A percentile compares a stretch with the other conserved stretches of the same genome.
These are phyloP conservation scores for Hydrophis major DNA, from an alignment of 2,797 vertebrate species.

Conservation along the genomic window DNA sequence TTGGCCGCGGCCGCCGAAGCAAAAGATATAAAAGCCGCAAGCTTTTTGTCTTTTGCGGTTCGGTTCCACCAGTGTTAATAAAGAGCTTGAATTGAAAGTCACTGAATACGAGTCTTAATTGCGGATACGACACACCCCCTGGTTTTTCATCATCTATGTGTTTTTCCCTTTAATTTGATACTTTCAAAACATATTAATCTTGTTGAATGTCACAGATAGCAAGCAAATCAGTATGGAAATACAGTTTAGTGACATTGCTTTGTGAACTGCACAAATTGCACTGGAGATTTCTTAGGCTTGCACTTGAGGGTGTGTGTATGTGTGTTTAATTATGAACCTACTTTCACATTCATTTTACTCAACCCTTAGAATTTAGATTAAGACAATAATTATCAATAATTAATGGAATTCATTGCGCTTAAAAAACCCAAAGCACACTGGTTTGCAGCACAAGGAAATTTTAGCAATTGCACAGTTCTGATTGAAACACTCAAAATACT, in stretches of 20 bases:
- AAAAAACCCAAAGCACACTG: not conserved
- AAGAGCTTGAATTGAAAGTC: too few relatives aligned
- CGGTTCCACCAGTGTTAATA: too few relatives aligned
- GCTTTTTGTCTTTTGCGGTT: too few relatives aligned
- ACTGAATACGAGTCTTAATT: too few relatives aligned
- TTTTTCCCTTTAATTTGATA: not conserved
- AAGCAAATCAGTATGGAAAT: not conserved
- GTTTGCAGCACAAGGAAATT: slow-evolving; percentile 10
- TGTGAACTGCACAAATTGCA: not conserved
- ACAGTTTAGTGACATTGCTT: not conserved
- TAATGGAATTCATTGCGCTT: slow-evolving; percentile 8
- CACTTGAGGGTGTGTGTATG: not conserved
- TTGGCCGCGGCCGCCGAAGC: too few relatives aligned
- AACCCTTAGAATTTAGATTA: slow-evolving; percentile 15
- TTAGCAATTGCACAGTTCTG: not conserved
- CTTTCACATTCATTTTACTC: slow-evolving; percentile 17
- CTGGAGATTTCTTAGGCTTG: not conserved
- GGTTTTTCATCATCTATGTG: not conserved
- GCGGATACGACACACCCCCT: too few relatives aligned
- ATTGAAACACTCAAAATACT: not conserved
- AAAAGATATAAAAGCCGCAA: too few relatives aligned
- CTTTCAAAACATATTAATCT: not conserved
- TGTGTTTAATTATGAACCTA: slow-evolving; percentile 7
- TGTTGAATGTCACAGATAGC: not conserved
- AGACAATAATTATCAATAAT: slow-evolving; percentile 23